These are phyloP conservation scores for Seladonia tumulorum DNA, from an alignment of 2,888 invertebrate genomes.

Conservation along the genomic window DNA sequence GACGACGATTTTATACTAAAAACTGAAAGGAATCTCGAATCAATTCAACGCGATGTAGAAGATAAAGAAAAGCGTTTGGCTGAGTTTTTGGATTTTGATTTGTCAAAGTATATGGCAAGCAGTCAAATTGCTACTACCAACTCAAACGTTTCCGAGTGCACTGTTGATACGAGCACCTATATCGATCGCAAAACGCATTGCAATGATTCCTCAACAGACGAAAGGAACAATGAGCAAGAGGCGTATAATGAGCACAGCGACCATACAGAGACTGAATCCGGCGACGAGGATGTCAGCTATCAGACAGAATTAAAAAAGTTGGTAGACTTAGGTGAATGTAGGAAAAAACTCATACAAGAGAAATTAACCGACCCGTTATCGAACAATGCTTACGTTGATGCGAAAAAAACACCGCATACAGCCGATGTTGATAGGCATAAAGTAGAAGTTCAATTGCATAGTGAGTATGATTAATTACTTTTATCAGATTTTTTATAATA, in stretches of 20 bases:
- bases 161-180: slow-evolving; percentile 63
- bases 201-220: slow-evolving; percentile 30
- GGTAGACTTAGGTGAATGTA: slow-evolving; percentile 78
- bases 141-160: slow-evolving; percentile 65
- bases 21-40: slow-evolving; percentile 82
- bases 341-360: slow-evolving; percentile 75
- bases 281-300: slow-evolving; percentile 80
- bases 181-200: slow-evolving; percentile 65
- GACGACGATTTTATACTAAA: slow-evolving; percentile 75
- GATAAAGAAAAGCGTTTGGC: slow-evolving; percentile 91
- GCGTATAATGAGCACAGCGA: slow-evolving; percentile 72
- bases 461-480: slow-evolving; percentile 62
- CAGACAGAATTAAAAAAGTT: slow-evolving; percentile 78
- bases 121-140: slow-evolving; percentile 68
- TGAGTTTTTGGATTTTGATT: slow-evolving; percentile 88
- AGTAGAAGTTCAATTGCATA: slow-evolving; percentile 77
- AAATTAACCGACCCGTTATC: slow-evolving; percentile 61
- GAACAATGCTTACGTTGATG: slow-evolving; percentile 49
- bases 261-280: slow-evolving; percentile 64
- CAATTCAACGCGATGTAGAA: slow-evolving; percentile 89
- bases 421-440: slow-evolving; percentile 65
- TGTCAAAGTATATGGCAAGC: slow-evolving; percentile 79
- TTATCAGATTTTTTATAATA: neutral
- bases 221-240: slow-evolving; percentile 37
- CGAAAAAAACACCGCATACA: slow-evolving; percentile 56